Percentiles rank a stretch among this genome's conserved stretches.
These are phyloP conservation scores for Platyura marginata DNA, from an alignment of 1,140 invertebrate genomes.

Conservation along the genomic window DNA sequence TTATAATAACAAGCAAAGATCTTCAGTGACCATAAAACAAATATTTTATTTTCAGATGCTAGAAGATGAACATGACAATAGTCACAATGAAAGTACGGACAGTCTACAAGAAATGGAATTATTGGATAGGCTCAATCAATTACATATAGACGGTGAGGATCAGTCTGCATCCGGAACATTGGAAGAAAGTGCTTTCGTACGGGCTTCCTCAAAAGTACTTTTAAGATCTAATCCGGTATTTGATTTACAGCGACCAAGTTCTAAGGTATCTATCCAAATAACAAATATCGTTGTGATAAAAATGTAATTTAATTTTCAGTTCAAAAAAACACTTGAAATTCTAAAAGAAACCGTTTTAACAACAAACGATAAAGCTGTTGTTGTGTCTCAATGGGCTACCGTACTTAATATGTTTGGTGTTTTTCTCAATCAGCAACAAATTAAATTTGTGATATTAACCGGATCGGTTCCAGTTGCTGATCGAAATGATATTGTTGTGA, in stretches of 20 bases:
- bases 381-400: constrained; percentile 77
- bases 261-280: constrained; percentile 33
- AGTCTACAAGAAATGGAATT: constrained; percentile 32
- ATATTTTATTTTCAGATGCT: constrained; percentile 30
- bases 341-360: constrained; percentile 32
- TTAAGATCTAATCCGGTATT: constrained; percentile 52
- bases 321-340: constrained; percentile 36
- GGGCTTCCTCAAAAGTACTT: constrained; percentile 33
- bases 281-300: no score
- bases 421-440: constrained; percentile 31
- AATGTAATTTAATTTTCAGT: constrained; percentile 24
- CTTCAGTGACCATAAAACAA: not conserved
- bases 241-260: constrained; percentile 31
- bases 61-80: constrained; percentile 25
- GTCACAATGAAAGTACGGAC: constrained; percentile 21
- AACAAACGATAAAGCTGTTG: constrained; percentile 49
- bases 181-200: constrained; percentile 18
- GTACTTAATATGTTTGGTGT: constrained; percentile 46
- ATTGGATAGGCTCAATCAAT: constrained; percentile 35
- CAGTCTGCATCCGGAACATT: no score
- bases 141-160: constrained; percentile 30
- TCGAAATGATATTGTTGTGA: constrained; percentile 40
- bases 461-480: constrained; percentile 42
- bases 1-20: no score
- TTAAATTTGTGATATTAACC: constrained; percentile 41